Evolutionary conservation across 2,797 vertebrate species (phyloP), one percentile per base, ranked within the genome.

Genomic region (Xerus rutilus): DNA sequence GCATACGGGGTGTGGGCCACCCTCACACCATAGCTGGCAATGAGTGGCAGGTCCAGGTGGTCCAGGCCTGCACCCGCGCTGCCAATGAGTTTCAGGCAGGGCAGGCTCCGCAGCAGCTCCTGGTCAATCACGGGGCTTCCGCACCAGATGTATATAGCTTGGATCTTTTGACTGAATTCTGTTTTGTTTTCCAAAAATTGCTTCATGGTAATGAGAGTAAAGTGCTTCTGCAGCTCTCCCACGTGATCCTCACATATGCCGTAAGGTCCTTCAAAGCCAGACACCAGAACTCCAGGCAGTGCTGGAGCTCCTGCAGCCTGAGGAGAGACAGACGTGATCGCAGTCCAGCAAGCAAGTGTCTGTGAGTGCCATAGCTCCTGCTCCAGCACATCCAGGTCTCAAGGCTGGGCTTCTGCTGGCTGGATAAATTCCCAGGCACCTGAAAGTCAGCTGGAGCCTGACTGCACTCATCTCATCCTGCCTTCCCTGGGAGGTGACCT

Each of bases 41-140:
- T 97, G 73, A 99, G 96, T 2, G 98, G 97, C 97, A 99, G 95
- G 79, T 99, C 98, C 84, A 99, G 82, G 92, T 99, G 99, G 93
- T 99, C 98, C 82, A 99, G 96, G 65, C 99, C 99, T 13, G 97
- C 99, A 5, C 99, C 99, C 62, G 96, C 62, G 47, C 70, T 99
- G 85, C 98, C 98, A 69, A 99, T 97, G 23, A 98, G 95, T 97
- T 99, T 99, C 84, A 99, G 93, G 64, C 98, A 98, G 28, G 99
- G 98, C 76, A 99, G 96, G 70, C 94, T 96, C 86, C 97, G 94
- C 43, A 99, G 98, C 35, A 99, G 97, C 35, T 98, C 97, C 39
- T 73, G 70, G 54, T 97, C 94, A 62, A 98, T 73, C 57, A n/a
- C 83, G 1, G 98, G 97, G 18, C 70, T 79, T 7, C 32, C 10